These are phyloP conservation scores for Contarinia nasturtii DNA, from an alignment of 1,140 invertebrate genomes.

Conservation along the genomic window DNA sequence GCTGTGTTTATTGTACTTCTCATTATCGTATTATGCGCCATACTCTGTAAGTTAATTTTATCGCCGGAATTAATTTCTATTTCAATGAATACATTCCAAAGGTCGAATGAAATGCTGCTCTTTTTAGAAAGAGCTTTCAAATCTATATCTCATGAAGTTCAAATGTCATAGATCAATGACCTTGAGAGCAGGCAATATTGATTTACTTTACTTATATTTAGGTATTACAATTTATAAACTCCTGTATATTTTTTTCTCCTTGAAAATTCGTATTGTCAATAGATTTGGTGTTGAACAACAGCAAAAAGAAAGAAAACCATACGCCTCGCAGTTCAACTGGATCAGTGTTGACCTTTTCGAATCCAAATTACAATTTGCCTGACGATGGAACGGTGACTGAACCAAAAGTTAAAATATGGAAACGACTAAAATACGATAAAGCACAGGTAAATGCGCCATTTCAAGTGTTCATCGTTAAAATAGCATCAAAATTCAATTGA, in stretches of 20 bases:
- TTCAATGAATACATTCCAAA: too few species aligned
- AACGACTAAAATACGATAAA: slow-evolving; percentile 48
- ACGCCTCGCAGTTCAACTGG: slow-evolving; percentile 35
- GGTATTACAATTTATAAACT: too few species aligned
- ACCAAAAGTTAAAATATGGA: slow-evolving; percentile 45
- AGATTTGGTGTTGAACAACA: slow-evolving; percentile 28
- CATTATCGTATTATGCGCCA: slow-evolving; percentile 15
- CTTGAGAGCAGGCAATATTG: too few species aligned
- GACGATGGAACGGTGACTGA: slow-evolving; percentile 25
- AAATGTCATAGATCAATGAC: too few species aligned
- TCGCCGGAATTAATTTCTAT: slow-evolving; percentile 20
- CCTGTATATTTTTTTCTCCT: slow-evolving; percentile 17
- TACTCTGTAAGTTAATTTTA: slow-evolving; percentile 14
- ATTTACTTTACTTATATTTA: too few species aligned
- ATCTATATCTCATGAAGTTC: too few species aligned
- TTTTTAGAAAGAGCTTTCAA: too few species aligned
- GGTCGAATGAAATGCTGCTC: too few species aligned
- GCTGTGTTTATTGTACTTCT: slow-evolving; percentile 16
- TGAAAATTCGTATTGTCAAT: slow-evolving; percentile 3
- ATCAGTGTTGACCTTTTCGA: slow-evolving; percentile 51
- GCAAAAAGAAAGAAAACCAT: slow-evolving; percentile 33
- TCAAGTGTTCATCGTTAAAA: not conserved
- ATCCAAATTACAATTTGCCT: slow-evolving; percentile 45
- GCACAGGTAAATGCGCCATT: slow-evolving; percentile 35
- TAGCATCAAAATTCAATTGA: not conserved